Evolutionary conservation across 2,888 invertebrate species (phyloP), one percentile per base, ranked within the genome.

Genomic region (Aphodius granarius): DNA sequence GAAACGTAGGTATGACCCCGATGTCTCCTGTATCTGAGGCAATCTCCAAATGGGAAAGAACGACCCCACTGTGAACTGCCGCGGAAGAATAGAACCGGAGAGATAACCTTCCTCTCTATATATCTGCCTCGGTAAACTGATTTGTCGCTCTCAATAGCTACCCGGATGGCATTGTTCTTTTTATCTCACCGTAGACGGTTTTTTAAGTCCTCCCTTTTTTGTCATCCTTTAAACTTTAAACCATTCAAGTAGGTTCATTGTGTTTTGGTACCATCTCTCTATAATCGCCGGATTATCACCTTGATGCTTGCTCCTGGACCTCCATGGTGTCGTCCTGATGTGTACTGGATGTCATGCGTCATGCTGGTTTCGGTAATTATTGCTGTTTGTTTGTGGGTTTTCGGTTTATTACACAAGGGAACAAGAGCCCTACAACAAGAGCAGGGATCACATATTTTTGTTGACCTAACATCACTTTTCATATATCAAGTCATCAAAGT

Each of bases 101-200:
- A 80, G 80, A 80, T 80, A 80, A 80, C 80, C 80, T 80, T 80
- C 80, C 80, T 79, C 80, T 79, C 79, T 80, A 78, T 78, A 79
- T 78, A 43, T 43, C 43, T 43, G 43, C 43, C 43, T 80, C 80
- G 78, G 80, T 80, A 80, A 80, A 81, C 81, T 80, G 81, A 81
- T 81, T 81, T 81, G 81, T 81, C 81, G 80, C 77, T 76, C 76
- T 81, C 79, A 81, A 79, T 80, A 78, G 80, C 79, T 78, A 78
- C 78, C 78, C 75, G 74, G 75, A 73, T 43, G 74, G 76, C 77
- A 79, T 81, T 80, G 80, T 79, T 79, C 78, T 76, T 77, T 79
- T 79, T 75, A 73, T 79, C 77, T 43, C 43, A 43, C 43, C 43
- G 43, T 43, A 43, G 43, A 43, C 43, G 43, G 43, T 43, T 43